Base-by-base conservation (phyloP, 2,113 vertebrate genomes). In the Neotoma lepida region DNA sequence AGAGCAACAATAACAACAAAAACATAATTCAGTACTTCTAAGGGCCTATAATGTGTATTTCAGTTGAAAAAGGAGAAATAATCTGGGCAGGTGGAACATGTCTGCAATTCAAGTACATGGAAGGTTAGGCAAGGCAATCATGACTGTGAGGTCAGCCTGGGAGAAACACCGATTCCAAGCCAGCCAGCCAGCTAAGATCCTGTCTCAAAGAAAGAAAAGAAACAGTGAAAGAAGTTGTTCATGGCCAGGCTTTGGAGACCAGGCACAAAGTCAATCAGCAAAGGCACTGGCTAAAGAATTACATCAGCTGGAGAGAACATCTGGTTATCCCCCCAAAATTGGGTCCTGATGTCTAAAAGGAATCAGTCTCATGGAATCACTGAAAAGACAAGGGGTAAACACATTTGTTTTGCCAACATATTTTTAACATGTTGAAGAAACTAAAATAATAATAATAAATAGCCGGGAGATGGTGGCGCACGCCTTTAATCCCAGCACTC, bases 331-430 rank as follows among this genome's bases (percentile, higher is more conserved):
- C 5, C 28, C 68, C 89, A 93, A 56, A 86, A 2, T 2, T 61
- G 30, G 68, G 41, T 46, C 24, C 77, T 86, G 33, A 61, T 88
- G 13, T 71, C 41, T 93, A 15, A 94, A 95, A 96, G 26, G 39
- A 91, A 46, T 82, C 8, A 94, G 24, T 84, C 88, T n/a, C 12
- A 91, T 12, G 20, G 6, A 78, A 7, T 71, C 18, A 85, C 9
- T 56, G 22, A 12, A 93, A 54, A 89, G 17, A 51, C 51, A 90
- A 94, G 15, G 35, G n/a, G 20, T 94, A 93, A 96, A 74, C 17
- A 88, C 9, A 90, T 39, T 96, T 12, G 51, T 86, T 95, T 84
- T 90, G 71, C 71, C 61, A 93, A 76, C 10, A 86, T 46, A 91
- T 70, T 88, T 91, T 87, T 78, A 18, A 73, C 80, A 88, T 68